These are phyloP conservation scores for Drosophila neotestacea DNA, from an alignment of 2,888 invertebrate genomes.

Conservation along the genomic window DNA sequence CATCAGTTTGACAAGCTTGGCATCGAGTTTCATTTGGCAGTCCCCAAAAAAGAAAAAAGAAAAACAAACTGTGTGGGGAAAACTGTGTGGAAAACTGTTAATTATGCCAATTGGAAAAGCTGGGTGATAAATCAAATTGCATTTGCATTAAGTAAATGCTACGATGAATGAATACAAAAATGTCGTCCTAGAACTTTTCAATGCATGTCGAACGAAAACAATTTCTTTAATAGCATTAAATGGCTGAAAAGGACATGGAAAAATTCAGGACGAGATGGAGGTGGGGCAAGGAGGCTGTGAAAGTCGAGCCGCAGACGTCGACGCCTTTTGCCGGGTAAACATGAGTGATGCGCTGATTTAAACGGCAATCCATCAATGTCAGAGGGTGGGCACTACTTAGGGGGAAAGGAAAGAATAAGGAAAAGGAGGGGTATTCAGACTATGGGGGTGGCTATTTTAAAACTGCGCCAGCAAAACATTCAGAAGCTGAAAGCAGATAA, in stretches of 20 bases:
- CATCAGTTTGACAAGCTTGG: slow-evolving; percentile 27
- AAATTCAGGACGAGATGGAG: slow-evolving; percentile 31
- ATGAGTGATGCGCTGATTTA: slow-evolving; percentile 84
- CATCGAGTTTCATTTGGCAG: slow-evolving; percentile 55
- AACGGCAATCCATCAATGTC: slow-evolving; percentile 85
- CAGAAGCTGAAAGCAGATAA: slow-evolving; percentile 47
- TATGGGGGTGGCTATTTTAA: slow-evolving; percentile 60
- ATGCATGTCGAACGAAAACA: slow-evolving; percentile 57
- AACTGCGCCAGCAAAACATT: slow-evolving; percentile 38
- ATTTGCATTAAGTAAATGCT: slow-evolving; percentile 47
- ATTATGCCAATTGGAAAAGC: slow-evolving; percentile 59
- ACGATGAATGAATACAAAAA: slow-evolving; percentile 64
- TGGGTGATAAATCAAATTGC: slow-evolving; percentile 66
- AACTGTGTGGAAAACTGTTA: slow-evolving; percentile 52
- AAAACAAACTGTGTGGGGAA: not conserved
- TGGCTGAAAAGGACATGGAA: slow-evolving; percentile 24
- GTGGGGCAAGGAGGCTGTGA: slow-evolving; percentile 43
- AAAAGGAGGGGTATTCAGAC: slow-evolving; percentile 18
- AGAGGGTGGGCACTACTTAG: slow-evolving; percentile 46
- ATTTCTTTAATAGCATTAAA: slow-evolving; percentile 81
- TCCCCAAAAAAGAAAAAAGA: not conserved
- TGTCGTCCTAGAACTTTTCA: slow-evolving; percentile 46
- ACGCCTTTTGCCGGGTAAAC: slow-evolving; percentile 60
- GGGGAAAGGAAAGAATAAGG: not conserved
- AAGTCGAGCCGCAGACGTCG: slow-evolving; percentile 61